These are phyloP conservation scores for Bedellia somnulentella DNA, from an alignment of 2,888 invertebrate genomes.

Conservation along the genomic window DNA sequence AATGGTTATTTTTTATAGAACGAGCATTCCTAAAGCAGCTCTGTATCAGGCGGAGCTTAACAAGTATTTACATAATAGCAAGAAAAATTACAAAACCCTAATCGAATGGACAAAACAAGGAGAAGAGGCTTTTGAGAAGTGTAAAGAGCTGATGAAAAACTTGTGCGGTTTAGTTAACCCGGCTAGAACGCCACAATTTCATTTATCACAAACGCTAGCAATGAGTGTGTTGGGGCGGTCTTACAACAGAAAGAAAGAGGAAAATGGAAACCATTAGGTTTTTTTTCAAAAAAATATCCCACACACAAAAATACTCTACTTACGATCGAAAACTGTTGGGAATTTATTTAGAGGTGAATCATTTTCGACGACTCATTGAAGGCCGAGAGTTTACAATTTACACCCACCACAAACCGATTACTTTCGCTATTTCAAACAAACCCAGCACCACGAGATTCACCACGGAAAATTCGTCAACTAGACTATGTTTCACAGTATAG, in stretches of 20 bases:
- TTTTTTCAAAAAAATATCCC: slow-evolving; percentile 8
- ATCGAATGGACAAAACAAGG: slow-evolving; percentile 6
- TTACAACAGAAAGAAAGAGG: slow-evolving; percentile 6
- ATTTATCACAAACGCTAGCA: slow-evolving; percentile 6
- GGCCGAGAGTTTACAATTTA: slow-evolving; percentile 1
- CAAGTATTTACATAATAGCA: slow-evolving; percentile 2
- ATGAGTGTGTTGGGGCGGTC: slow-evolving; percentile 6
- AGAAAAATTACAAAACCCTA: slow-evolving; percentile 6
- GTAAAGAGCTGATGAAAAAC: slow-evolving; percentile 6
- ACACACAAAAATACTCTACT: slow-evolving; percentile 9
- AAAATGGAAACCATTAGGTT: slow-evolving; percentile 9
- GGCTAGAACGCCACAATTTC: slow-evolving; percentile 1
- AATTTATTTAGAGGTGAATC: slow-evolving; percentile 7
- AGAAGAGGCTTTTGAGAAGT: slow-evolving; percentile 7
- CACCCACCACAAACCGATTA: no score
- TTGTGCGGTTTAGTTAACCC: no score
- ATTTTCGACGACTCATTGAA: no score
- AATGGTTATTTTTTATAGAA: slow-evolving; percentile 8
- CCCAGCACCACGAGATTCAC: background rate
- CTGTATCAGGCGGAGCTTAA: slow-evolving; percentile 4
- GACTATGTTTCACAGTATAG: background rate
- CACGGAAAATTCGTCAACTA: background rate
- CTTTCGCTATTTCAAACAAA: no score
- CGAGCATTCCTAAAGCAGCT: slow-evolving; percentile 6
- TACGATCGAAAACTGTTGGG: no score